These are phyloP conservation scores for Phenganax subtilis DNA, from an alignment of 92 coral and sea anemone species.

Conservation along the genomic window DNA sequence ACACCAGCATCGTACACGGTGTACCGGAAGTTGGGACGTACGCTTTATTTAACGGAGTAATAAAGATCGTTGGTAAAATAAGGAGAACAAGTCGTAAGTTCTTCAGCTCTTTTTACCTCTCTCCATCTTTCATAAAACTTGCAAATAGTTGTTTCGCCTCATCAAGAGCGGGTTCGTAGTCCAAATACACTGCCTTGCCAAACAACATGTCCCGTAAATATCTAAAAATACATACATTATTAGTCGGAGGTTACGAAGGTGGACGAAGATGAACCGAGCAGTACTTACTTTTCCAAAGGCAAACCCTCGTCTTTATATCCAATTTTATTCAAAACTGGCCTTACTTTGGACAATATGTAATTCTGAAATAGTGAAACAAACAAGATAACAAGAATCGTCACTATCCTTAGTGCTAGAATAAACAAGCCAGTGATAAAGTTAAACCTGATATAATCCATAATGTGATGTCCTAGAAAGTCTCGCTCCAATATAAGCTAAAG, in stretches of 20 bases:
- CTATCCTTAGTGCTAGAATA: background rate
- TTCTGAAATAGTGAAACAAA: conserved; percentile 43
- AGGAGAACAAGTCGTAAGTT: background rate
- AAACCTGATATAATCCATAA: conserved; percentile 52
- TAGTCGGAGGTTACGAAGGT: background rate
- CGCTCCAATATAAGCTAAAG: conserved; percentile 51
- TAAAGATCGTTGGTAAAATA: background rate
- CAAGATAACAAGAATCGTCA: background rate
- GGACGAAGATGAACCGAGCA: background rate
- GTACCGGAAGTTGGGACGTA: conserved; percentile 71
- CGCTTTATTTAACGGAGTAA: conserved; percentile 38
- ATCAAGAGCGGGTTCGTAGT: conserved; percentile 26
- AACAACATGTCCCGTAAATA: conserved; percentile 40
- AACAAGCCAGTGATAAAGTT: background rate
- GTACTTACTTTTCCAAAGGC: conserved; percentile 52
- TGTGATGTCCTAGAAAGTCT: conserved; percentile 41
- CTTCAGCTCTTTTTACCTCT: conserved; percentile 1
- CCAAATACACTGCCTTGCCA: conserved; percentile 28
- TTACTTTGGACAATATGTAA: conserved; percentile 58
- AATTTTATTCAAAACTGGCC: conserved; percentile 45
- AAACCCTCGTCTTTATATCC: conserved; percentile 56
- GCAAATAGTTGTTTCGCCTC: conserved; percentile 32
- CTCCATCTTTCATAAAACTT: conserved; percentile 26
- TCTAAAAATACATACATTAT: conserved; percentile 7
- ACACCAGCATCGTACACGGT: conserved; percentile 64